phyloP scores from a whole-genome alignment of 2,797 vertebrate genomes.

The Sebastes goodei region DNA sequence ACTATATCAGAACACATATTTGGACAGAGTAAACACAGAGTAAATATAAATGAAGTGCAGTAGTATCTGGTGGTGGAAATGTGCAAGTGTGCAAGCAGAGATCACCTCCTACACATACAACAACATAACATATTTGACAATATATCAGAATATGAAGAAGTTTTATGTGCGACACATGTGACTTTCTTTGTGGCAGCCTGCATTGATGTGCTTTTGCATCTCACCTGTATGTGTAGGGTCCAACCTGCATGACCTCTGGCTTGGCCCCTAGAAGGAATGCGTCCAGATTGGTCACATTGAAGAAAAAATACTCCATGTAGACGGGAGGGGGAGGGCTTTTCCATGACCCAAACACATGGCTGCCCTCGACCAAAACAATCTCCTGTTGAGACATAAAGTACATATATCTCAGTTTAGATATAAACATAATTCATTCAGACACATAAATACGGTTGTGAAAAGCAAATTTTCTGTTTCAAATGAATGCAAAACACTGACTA shows the following conservation, averaged over 20 bases:
- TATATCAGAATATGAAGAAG: not conserved
- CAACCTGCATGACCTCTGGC: constrained; percentile 73
- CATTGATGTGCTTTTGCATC: not conserved
- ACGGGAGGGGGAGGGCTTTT: constrained; percentile 83
- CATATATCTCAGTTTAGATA: not conserved
- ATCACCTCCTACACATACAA: not conserved
- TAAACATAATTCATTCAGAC: not conserved
- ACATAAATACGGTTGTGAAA: not conserved
- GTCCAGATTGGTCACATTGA: constrained; percentile 80
- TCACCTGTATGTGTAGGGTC: constrained; percentile 86
- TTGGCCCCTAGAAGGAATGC: constrained; percentile 68
- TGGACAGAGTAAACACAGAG: not conserved
- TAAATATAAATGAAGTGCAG: not conserved
- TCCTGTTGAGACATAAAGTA: constrained; percentile 71
- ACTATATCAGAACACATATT: not conserved
- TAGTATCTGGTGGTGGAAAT: not conserved
- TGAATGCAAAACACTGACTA: not conserved
- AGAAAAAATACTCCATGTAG: constrained; percentile 86
- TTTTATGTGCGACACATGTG: not conserved
- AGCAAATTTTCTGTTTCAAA: not conserved
- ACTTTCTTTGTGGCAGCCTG: not conserved
- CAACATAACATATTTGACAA: not conserved
- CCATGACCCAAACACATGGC: constrained; percentile 83
- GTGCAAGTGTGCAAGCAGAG: not conserved
- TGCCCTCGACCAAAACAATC: constrained; percentile 82